phyloP scores from a whole-genome alignment of 2,113 vertebrate species.

The Ceuthmochares aereus region DNA sequence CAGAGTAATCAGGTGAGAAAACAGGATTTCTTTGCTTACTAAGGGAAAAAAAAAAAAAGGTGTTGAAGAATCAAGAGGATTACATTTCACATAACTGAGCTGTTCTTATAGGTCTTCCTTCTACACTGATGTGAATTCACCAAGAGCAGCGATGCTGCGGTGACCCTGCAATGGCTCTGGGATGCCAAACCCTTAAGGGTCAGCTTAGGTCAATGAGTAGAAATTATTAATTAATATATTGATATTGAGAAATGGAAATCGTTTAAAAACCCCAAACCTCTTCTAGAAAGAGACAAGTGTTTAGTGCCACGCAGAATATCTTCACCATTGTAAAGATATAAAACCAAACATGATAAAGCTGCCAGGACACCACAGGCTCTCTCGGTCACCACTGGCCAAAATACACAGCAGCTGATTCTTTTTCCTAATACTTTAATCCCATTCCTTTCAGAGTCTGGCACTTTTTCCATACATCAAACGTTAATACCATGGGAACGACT shows the following conservation, averaged over 20 bases:
- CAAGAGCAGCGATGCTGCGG: rapidly evolving
- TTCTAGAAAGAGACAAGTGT: not conserved
- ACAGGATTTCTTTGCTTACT: not conserved
- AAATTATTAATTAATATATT: not conserved
- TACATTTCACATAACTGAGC: not conserved
- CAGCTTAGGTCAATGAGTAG: not conserved
- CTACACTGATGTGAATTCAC: not conserved
- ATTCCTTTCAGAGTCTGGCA: slow-evolving; percentile 36
- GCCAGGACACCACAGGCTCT: not conserved
- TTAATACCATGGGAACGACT: slow-evolving; percentile 1
- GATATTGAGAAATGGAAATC: not conserved
- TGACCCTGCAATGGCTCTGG: not conserved
- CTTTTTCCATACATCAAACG: slow-evolving; percentile 40
- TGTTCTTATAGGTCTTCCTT: not conserved
- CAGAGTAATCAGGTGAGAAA: not conserved
- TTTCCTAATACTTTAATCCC: slow-evolving; percentile 35
- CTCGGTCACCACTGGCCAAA: not conserved
- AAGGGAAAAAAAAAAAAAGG: no score
- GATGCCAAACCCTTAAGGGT: not conserved
- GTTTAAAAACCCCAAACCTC: no score
- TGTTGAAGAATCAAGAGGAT: not conserved
- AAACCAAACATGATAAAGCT: slow-evolving; percentile 17
- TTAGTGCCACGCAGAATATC: not conserved
- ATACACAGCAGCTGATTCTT: not conserved
- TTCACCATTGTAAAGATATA: not conserved